phyloP scores from a whole-genome alignment of 2,113 vertebrate genomes.

The Hippocampus guttulatus region DNA sequence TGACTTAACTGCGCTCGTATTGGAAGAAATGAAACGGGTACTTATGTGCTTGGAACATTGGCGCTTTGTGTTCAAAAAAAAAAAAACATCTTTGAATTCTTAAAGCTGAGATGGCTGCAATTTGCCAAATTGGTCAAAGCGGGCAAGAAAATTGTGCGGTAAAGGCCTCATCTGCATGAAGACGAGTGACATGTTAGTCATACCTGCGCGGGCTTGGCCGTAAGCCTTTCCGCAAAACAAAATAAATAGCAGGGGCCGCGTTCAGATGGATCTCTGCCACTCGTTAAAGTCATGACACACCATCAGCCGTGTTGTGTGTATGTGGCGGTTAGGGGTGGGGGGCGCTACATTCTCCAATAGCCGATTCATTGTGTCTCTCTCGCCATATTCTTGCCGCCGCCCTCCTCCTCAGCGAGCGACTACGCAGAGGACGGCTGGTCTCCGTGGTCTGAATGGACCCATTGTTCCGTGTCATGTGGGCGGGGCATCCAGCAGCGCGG shows the following conservation, averaged over 20 bases:
- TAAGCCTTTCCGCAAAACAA: slow-evolving; percentile 30
- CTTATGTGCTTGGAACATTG: slow-evolving; percentile 55
- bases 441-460: slow-evolving; percentile 98
- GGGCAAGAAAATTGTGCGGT: slow-evolving; percentile 51
- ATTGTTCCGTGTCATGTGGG: slow-evolving; percentile 94
- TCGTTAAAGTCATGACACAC: slow-evolving; percentile 51
- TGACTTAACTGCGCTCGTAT: slow-evolving; percentile 51
- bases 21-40: slow-evolving; percentile 40
- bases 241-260: slow-evolving; percentile 42
- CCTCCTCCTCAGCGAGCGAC: slow-evolving; percentile 80
- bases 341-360: slow-evolving; percentile 54
- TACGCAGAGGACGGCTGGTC: slow-evolving; percentile 96
- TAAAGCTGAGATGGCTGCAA: slow-evolving; percentile 50
- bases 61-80: slow-evolving; percentile 50
- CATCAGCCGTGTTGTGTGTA: slow-evolving; percentile 30
- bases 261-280: slow-evolving; percentile 37
- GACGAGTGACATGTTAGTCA: slow-evolving; percentile 49
- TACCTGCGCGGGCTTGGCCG: slow-evolving; percentile 35
- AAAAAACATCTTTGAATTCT: slow-evolving; percentile 46
- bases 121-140: slow-evolving; percentile 63
- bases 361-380: slow-evolving; percentile 63
- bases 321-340: neutral
- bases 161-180: slow-evolving; percentile 34
- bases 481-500: slow-evolving; percentile 96
- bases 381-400: slow-evolving; percentile 46